Base-by-base conservation (phyloP, 2,797 vertebrate species). In the Acanthopagrus latus region DNA sequence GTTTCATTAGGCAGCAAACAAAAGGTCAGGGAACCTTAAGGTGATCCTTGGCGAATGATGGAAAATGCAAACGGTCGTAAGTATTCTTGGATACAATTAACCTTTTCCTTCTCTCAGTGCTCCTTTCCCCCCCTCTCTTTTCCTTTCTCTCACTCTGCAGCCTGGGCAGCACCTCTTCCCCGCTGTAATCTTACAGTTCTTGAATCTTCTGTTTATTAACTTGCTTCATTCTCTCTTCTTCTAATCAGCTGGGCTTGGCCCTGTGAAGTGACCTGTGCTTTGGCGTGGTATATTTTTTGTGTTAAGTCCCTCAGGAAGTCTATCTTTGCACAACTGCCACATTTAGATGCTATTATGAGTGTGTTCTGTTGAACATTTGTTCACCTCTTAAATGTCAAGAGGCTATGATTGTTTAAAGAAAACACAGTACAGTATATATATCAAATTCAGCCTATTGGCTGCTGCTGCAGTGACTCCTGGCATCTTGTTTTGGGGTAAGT, bases 61-160 rank as follows among this genome's bases (percentile, higher is more conserved):
- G 86, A 90, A 92, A 91, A 95, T 92, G 92, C 86, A 93, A 94
- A 92, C 81, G 80, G 78, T 81, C 70, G 68, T 89, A 92, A 78
- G 90, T 93, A 95, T 94, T 94, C 91, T 94, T 93, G 88, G 92
- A 93, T 88, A 87, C 93, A 94, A 94, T 95, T 94, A 95, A 94
- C 93, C 93, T 95, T 93, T 92, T 83, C 83, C 78, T 67, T 88
- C 62, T 88, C 78, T 85, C 64, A 33, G 80, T 48, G 54, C 64
- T 50, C 51, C 60, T 81, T 62, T 43, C 21, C 46, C 44, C 57
- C 11, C 13, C 58, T 68, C 10, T 64, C 18, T 62, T 27, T 63
- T 47, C 50, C 60, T 74, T 67, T 64, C 78, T 50, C 69, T 81
- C 85, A 65, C 56, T 67, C 83, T 78, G 59, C 59, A 68, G 65